These are phyloP conservation scores for Rhizomys pruinosus DNA, from an alignment of 2,113 vertebrate genomes.

Conservation along the genomic window DNA sequence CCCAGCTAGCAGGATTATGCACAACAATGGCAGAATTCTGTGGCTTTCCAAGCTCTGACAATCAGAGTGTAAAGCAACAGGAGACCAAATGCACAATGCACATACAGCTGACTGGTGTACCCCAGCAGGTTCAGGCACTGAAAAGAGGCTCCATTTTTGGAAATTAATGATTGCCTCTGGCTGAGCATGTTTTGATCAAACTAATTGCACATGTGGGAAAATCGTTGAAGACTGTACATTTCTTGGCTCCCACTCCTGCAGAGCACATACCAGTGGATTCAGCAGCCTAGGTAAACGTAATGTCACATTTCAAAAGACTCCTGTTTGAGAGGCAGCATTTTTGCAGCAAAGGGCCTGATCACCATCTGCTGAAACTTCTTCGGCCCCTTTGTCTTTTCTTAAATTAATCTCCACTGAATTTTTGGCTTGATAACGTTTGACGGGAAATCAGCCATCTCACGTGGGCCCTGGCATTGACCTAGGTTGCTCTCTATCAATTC, in stretches of 20 bases:
- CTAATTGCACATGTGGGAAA: slow-evolving; percentile 45
- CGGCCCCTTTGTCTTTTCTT: not conserved
- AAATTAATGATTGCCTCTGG: slow-evolving; percentile 19
- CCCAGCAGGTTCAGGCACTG: not conserved
- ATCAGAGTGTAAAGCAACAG: not conserved
- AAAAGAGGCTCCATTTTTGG: not conserved
- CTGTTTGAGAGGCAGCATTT: not conserved
- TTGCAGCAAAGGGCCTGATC: not conserved
- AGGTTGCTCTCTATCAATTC: not conserved
- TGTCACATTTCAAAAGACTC: not conserved
- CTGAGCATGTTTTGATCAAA: slow-evolving; percentile 52
- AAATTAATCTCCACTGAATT: not conserved
- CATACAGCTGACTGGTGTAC: not conserved
- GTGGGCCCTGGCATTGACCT: not conserved
- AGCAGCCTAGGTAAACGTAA: slow-evolving; percentile 31
- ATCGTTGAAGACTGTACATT: slow-evolving; percentile 1
- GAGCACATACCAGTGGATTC: not conserved
- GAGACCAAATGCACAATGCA: not conserved
- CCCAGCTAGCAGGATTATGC: not conserved
- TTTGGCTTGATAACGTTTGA: not conserved
- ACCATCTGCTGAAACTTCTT: slow-evolving; percentile 1
- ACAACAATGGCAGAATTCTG: not conserved
- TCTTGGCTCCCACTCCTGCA: not conserved
- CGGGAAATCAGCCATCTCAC: not conserved
- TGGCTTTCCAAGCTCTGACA: not conserved